A percentile compares a stretch with the other conserved stretches of the same genome.
These are phyloP conservation scores for Lordiphosa clarofinis DNA, from an alignment of 1,140 invertebrate species.

Conservation along the genomic window DNA sequence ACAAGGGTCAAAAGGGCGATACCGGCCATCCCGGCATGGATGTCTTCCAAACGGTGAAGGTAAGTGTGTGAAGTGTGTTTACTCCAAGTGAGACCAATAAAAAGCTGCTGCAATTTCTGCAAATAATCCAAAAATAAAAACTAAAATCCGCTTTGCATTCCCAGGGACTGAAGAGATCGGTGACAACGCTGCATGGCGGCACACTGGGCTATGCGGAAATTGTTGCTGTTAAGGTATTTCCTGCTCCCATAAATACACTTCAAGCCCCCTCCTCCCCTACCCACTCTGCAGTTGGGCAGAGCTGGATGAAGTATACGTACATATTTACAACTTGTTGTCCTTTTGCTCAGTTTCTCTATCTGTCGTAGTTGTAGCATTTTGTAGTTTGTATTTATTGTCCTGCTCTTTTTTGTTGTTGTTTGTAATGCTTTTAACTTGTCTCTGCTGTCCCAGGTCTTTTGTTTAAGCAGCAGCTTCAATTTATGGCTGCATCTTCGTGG, in stretches of 20 bases:
- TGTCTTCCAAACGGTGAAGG: conserved; percentile 94
- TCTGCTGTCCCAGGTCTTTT: conserved; percentile 61
- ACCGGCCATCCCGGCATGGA: conserved; percentile 93
- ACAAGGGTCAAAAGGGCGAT: conserved; percentile 93
- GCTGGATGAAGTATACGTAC: conserved; percentile 24
- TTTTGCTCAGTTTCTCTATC: conserved; percentile 13
- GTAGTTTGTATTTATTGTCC: conserved; percentile 64
- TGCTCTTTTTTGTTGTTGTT: conserved; percentile 61
- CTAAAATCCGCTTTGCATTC: conserved; percentile 48
- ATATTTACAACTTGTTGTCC: conserved; percentile 72
- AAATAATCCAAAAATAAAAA: conserved; percentile 37
- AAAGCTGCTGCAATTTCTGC: conserved; percentile 33
- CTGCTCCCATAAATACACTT: conserved; percentile 39
- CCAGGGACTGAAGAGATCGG: conserved; percentile 94
- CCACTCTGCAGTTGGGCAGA: conserved; percentile 44
- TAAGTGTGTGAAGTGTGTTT: conserved; percentile 80
- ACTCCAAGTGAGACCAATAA: not conserved
- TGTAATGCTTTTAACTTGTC: conserved; percentile 71
- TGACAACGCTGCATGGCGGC: conserved; percentile 92
- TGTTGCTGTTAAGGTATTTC: conserved; percentile 94
- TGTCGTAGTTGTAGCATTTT: conserved; percentile 22
- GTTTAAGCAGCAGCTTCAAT: conserved; percentile 67
- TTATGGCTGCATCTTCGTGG: conserved; percentile 56
- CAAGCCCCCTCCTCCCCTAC: not conserved
- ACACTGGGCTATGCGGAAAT: conserved; percentile 95